Base-by-base conservation (phyloP, 2,888 invertebrate species). In the Amiota communis region DNA sequence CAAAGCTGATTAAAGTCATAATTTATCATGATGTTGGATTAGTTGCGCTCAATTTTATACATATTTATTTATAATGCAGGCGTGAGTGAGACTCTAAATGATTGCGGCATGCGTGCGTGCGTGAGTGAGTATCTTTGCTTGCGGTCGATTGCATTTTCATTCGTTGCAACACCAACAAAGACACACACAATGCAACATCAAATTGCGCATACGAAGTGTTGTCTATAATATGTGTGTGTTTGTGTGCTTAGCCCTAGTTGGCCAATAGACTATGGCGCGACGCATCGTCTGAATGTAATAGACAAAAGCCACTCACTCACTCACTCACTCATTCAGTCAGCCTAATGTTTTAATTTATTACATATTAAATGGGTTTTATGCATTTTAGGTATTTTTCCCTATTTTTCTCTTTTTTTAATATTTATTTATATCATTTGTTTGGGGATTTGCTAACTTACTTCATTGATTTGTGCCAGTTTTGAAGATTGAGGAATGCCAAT, bases 1-100 rank as follows among this genome's bases (percentile, higher is more conserved):
- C 84, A 86, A 84, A 85, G 86, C 85, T 80, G 86, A 79, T 85
- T 85, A 82, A 85, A 84, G 84, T 85, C 84, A 84, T 84, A 84
- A 86, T 84, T 84, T 84, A 84, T 84, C 85, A 84, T 78, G 78
- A 75, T 73, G 79, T 75, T 79, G 84, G 86, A 86, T 84, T 84
- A 85, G 86, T 76, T 77, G 78, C 77, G 83, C 80, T 86, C 80
- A 83, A 85, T 85, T 85, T 80, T 76, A 81, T 80, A 86, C 78
- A 81, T 80, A 83, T 83, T 83, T 83, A 83, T 86, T 83, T 86
- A 36, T 36, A 86, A 83, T 86, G 84, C 86, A 86, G 81, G 80
- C 63, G 63, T 46, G 63, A 23, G 63, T 63, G 63, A 8, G 13
- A 36, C 51, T 13, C 13, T 13, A 47, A 13, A n/a, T 13, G 46